These are phyloP conservation scores for Nasonia vitripennis DNA, from an alignment of 1,140 invertebrate species.

Conservation along the genomic window DNA sequence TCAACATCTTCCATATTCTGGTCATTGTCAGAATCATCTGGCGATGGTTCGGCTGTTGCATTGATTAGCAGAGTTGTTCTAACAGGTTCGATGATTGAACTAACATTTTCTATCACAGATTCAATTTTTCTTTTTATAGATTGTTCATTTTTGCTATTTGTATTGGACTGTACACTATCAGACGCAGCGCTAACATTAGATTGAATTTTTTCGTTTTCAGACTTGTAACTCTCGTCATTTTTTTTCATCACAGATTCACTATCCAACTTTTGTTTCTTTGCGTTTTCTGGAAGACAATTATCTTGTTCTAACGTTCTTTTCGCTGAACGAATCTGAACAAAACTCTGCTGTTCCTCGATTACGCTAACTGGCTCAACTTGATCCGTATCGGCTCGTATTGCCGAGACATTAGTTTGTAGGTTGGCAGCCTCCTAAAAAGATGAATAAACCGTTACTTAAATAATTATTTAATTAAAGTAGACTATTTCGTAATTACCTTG, in stretches of 20 bases:
- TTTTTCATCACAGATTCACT: background rate
- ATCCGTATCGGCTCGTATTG: background rate
- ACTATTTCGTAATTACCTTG: background rate
- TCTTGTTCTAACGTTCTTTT: slow-evolving; percentile 24
- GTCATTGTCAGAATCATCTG: background rate
- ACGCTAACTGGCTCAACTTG: background rate
- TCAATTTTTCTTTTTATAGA: background rate
- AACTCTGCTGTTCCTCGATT: slow-evolving; percentile 10
- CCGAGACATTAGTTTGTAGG: background rate
- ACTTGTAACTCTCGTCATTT: background rate
- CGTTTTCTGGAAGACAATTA: background rate
- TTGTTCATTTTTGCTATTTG: background rate
- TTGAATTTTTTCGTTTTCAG: background rate
- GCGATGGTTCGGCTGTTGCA: background rate
- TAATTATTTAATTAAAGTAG: background rate
- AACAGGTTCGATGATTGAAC: background rate
- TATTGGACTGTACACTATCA: background rate
- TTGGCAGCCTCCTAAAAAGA: background rate
- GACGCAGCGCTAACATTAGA: background rate
- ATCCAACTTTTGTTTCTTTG: slow-evolving; percentile 41
- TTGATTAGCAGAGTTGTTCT: background rate
- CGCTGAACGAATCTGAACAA: slow-evolving; percentile 10
- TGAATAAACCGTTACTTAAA: background rate
- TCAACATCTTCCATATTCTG: background rate
- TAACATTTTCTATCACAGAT: background rate